Evolutionary conservation across 2,113 vertebrate genomes (phyloP).

Genomic region (Corvus cornix): DNA sequence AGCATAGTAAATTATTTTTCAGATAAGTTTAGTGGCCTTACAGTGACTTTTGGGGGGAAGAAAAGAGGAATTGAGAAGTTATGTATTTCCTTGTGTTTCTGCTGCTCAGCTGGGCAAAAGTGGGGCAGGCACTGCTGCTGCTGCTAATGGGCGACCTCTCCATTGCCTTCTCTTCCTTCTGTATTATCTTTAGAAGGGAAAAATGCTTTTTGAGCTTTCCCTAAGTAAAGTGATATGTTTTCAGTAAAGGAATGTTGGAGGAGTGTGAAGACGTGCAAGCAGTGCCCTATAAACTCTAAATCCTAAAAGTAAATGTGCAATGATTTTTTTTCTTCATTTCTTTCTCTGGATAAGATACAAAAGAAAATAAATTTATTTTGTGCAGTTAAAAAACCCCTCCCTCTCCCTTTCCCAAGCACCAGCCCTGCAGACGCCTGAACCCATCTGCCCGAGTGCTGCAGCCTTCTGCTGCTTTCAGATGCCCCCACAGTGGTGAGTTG

Average conservation of each 20-base stretch:
- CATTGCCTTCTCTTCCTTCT: neutral
- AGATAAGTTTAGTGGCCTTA: neutral
- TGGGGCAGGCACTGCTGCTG: neutral
- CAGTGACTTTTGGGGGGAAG: neutral
- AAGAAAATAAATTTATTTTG: neutral
- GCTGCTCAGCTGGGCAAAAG: neutral
- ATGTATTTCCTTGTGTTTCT: neutral
- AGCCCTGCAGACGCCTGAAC: neutral
- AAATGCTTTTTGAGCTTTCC: neutral
- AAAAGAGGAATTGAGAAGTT: neutral
- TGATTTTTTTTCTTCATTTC: neutral
- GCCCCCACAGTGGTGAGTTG: accelerated
- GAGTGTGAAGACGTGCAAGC: neutral
- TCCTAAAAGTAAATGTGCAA: neutral
- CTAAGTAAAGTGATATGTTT: neutral
- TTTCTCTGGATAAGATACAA: neutral
- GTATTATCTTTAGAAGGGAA: neutral
- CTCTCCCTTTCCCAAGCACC: neutral
- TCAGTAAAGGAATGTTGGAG: neutral
- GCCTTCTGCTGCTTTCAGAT: neutral
- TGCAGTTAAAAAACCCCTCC: neutral
- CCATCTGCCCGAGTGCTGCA: neutral
- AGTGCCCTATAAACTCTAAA: neutral
- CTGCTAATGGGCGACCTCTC: neutral
- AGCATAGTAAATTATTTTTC: neutral